Conservation (phyloP, 92 coral and sea anemone genomes). For the Porites lobata region DNA sequence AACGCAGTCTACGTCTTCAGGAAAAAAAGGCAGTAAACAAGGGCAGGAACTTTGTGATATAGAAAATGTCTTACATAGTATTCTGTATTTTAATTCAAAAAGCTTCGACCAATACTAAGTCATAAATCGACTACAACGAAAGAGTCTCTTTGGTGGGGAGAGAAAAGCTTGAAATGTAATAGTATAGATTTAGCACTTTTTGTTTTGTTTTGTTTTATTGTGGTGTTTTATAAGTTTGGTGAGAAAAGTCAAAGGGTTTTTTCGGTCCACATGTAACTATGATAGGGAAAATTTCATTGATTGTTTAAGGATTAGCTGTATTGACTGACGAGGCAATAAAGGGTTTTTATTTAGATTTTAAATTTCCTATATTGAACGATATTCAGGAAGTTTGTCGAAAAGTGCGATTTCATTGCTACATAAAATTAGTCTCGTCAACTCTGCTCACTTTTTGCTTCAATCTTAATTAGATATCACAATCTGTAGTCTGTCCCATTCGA, state of each 20-base stretch:
- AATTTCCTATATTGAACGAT: slow-evolving; percentile 37
- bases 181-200: no score
- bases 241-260: slow-evolving; percentile 13
- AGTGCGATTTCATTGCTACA: slow-evolving; percentile 53
- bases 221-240: neutral
- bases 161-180: no score
- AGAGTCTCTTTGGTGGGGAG: no score
- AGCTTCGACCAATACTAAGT: neutral
- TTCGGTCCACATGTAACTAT: neutral
- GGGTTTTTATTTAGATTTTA: slow-evolving; percentile 49
- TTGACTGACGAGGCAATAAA: slow-evolving; percentile 46
- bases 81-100: no score
- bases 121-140: neutral
- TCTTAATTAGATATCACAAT: slow-evolving; percentile 2
- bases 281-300: slow-evolving; percentile 16
- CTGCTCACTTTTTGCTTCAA: slow-evolving; percentile 13
- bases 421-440: slow-evolving; percentile 42
- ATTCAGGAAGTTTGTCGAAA: slow-evolving; percentile 44
- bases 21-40: neutral
- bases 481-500: neutral
- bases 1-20: neutral
- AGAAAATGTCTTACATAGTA: neutral
- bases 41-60: neutral
- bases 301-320: slow-evolving; percentile 50
- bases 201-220: neutral